Evolutionary conservation across 2,888 invertebrate genomes (phyloP), one percentile per base, ranked within the genome.

Genomic region (Geophilus truncorum): DNA sequence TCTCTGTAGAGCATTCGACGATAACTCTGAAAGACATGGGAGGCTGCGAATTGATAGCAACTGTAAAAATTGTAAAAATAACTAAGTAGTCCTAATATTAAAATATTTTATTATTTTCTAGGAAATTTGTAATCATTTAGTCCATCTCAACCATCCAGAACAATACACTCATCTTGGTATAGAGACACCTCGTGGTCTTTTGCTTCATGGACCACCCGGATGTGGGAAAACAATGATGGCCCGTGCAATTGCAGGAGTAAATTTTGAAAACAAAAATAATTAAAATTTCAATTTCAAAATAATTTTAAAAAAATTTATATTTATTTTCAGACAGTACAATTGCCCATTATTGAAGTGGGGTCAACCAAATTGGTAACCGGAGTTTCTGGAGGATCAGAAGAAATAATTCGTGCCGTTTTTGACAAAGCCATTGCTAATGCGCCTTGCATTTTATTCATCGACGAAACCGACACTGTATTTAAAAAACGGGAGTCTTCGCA

Each of bases 401-500:
- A 95, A 85, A 90, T 96, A 84, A 94, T 98, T 82, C 90, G 98
- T 82, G 93, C 95, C 84, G 87, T 98, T 15, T 98, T 99, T 88
- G 94, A 95, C 51, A 91, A 93, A 85, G 97, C 97, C 0, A 86
- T 90, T 7, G 87, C 89, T 81, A 88, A 90, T 79, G 91, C 94
- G 10, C 95, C 96, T 0, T 93, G 95, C 86, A 91, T 98, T 15
- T 87, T 98, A 51, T 97, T 98, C 85, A 92, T 99, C 82, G 98
- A 99, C 88, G 97, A 98, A 89, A 94, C 99, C 82, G 98, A 99
- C 89, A 92, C 96, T n/a, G 93, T 99, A 76, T 94, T 96, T 36
- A 94, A 94, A 5, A 95, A 96, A 86, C 90, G 97, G 85, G 92
- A 95, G 81, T 92, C 92, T 84, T 96, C 96, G 1, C 94, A 95